Conservation (phyloP, 2,113 vertebrate species). For the Brachyhypopomus occidentalis region DNA sequence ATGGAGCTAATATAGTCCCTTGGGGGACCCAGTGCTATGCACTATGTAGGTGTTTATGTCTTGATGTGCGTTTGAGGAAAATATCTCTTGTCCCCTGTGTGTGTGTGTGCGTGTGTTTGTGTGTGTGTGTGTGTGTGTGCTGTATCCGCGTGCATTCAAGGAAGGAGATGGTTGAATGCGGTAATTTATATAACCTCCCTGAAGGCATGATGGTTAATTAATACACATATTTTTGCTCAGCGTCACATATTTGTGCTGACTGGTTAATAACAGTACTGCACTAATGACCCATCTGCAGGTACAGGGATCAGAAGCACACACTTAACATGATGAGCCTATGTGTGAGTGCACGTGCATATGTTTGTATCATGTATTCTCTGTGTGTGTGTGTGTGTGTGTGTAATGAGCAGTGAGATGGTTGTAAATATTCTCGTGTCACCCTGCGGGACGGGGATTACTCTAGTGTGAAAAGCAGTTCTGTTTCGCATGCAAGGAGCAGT, state of each 20-base stretch:
- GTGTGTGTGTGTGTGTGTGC: neutral
- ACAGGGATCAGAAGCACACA: conserved; percentile 7
- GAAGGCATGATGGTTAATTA: conserved; percentile 25
- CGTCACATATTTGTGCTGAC: conserved; percentile 31
- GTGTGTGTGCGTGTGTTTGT: neutral
- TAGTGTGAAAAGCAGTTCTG: neutral
- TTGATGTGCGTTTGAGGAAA: neutral
- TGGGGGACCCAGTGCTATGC: no score
- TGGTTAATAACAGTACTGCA: conserved; percentile 18
- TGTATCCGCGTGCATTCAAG: neutral
- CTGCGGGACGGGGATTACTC: neutral
- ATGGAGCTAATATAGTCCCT: no score
- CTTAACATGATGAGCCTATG: conserved; percentile 6
- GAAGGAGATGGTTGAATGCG: neutral
- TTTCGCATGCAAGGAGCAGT: neutral
- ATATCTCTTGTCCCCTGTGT: neutral
- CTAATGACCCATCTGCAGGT: conserved; percentile 6
- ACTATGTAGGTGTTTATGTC: neutral
- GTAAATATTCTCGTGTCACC: neutral
- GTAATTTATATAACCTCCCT: conserved; percentile 1
- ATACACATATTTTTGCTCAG: conserved; percentile 6
- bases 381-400: conserved; percentile 26
- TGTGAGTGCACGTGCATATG: conserved; percentile 14
- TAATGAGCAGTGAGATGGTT: neutral
- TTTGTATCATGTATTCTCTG: neutral